Evolutionary conservation across 2,888 invertebrate species (phyloP), one percentile per base, ranked within the genome.

Genomic region (Auanema sp.): DNA sequence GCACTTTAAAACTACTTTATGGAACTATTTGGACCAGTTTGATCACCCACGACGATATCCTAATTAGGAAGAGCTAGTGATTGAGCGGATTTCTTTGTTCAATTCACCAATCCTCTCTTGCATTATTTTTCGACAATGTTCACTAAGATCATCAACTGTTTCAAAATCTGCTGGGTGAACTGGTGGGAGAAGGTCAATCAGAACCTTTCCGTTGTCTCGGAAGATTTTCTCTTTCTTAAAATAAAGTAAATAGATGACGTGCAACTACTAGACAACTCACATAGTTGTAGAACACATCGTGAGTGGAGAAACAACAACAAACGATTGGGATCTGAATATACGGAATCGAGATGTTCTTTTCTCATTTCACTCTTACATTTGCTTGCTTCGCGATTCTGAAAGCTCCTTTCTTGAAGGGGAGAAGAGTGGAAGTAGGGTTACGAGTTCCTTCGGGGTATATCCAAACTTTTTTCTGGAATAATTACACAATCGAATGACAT

Each of bases 381-480:
- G 78, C 78, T 23, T 71, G 43, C 12, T 76, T 90, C 57, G 96
- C 95, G 83, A 94, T 88, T 85, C 93, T 92, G 85, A 96, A 96
- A 60, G 94, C 95, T 59, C 95, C 96, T 85, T 96, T 96, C 85
- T 96, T 97, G 85, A 97, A 97, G 1, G 91, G 89, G 83, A 95
- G 91, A 85, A 97, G 89, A 80, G 89, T 89, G 18, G 91, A 91
- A 78, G 91, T 91, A 79, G 89, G 89, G 61, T 86, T 87, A 69
- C 96, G 88, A 24, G 94, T 93, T 14, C 96, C 96, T 86, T 97
- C 96, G 6, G 95, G 94, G 85, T 92, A 96, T 75, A 96, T 89
- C 91, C 92, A 93, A 40, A 96, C 85, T 84, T 90, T 90, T 64
- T 89, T 87, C 89, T 77, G 58, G 47, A 76, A n/a, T n/a, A 66